A percentile compares a stretch with the other conserved stretches of the same genome.
phyloP scores from a whole-genome alignment of 2,888 invertebrate genomes.

The Cordilura impudica region DNA sequence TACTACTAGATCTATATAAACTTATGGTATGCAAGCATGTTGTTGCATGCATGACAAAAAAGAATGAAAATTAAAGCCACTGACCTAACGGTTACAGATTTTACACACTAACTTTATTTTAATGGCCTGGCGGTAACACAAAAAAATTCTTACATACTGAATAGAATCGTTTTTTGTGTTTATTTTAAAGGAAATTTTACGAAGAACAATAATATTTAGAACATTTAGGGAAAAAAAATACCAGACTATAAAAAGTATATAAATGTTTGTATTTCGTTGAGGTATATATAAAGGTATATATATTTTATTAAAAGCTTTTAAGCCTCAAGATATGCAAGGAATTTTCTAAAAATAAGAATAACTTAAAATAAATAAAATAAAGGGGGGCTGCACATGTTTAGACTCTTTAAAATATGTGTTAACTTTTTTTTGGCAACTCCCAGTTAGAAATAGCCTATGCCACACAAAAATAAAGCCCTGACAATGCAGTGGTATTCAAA shows the following conservation, averaged over 20 bases:
- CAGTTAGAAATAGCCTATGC: no score
- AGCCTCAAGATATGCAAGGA: slow-evolving; percentile 57
- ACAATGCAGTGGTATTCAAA: no score
- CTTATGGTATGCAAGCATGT: neutral
- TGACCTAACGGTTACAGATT: slow-evolving; percentile 56
- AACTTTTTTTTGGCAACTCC: no score
- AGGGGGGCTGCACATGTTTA: no score
- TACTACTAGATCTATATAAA: neutral
- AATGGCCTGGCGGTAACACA: neutral
- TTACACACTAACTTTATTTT: neutral
- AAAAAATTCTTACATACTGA: neutral
- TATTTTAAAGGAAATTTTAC: slow-evolving; percentile 28
- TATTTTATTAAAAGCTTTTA: slow-evolving; percentile 60
- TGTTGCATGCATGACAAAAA: slow-evolving; percentile 39
- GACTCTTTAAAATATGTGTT: no score
- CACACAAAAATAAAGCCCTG: no score
- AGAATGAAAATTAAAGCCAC: slow-evolving; percentile 54
- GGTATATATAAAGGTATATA: no score
- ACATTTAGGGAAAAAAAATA: neutral
- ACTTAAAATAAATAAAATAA: neutral
- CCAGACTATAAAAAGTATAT: neutral
- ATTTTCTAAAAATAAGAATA: slow-evolving; percentile 27
- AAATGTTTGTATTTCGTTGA: neutral
- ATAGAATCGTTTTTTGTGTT: slow-evolving; percentile 36
- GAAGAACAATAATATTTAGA: neutral